Conservation (phyloP, 2,888 invertebrate species). For the Galerucella calmariensis region DNA sequence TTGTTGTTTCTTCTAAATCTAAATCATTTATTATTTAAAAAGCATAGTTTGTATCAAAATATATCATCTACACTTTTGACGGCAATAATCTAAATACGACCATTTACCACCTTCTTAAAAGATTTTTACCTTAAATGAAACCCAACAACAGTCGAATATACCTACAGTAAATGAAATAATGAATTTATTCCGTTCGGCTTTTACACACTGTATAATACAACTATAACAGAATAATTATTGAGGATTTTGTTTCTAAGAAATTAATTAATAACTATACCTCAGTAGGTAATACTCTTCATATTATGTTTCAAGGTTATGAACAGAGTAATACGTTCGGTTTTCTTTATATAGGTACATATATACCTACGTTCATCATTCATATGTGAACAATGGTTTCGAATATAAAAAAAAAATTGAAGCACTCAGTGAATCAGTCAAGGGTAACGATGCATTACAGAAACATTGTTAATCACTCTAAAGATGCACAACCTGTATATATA, state of each 20-base stretch:
- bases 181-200: no score
- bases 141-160: no score
- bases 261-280: neutral
- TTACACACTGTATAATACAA: neutral
- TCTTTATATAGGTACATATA: conserved; percentile 17
- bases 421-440: conserved; percentile 52
- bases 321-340: conserved; percentile 26
- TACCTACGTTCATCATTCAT: conserved; percentile 37
- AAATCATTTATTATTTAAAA: no score
- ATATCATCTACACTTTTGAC: no score
- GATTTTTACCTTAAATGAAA: no score
- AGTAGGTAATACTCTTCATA: conserved; percentile 8
- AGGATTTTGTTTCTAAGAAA: neutral
- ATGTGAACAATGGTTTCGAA: conserved; percentile 53
- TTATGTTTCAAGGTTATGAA: conserved; percentile 30
- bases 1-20: no score
- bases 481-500: conserved; percentile 52
- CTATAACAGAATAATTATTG: neutral
- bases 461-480: conserved; percentile 55
- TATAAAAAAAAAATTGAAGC: conserved; percentile 51
- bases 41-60: no score
- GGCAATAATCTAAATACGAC: no score
- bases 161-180: no score
- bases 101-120: no score
- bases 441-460: conserved; percentile 51